Conservation (phyloP, 2,888 invertebrate species). For the Stenoptilia bipunctidactyla region DNA sequence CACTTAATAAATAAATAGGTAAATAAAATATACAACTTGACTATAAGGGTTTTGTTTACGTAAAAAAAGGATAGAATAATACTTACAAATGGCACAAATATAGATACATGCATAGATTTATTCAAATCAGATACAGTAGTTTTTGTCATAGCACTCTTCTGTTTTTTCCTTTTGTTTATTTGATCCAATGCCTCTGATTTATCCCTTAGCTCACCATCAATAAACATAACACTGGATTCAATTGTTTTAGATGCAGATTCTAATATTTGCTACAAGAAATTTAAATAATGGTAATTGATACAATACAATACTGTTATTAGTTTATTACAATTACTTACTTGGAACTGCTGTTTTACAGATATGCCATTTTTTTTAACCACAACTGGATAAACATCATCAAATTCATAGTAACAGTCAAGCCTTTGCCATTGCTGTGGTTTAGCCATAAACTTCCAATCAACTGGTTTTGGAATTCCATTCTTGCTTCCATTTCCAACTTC, state of each 20-base stretch:
- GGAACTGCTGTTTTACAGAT: conserved; percentile 77
- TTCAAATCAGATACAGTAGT: conserved; percentile 44
- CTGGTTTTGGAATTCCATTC: conserved; percentile 70
- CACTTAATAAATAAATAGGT: too few species aligned
- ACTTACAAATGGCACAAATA: conserved; percentile 81
- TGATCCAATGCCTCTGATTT: conserved; percentile 74
- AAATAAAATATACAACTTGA: too few species aligned
- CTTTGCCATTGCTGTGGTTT: conserved; percentile 81
- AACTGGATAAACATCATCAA: conserved; percentile 82
- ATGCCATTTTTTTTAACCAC: conserved; percentile 72
- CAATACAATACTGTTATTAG: too few species aligned
- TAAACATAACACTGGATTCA: conserved; percentile 76
- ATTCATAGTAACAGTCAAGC: conserved; percentile 80
- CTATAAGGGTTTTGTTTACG: too few species aligned
- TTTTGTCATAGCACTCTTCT: conserved; percentile 43
- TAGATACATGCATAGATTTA: conserved; percentile 73
- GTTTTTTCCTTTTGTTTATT: conserved; percentile 73
- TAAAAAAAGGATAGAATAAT: too few species aligned
- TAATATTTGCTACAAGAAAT: conserved; percentile 69
- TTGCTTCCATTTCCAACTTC: conserved; percentile 60
- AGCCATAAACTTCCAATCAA: conserved; percentile 82
- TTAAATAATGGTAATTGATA: background rate
- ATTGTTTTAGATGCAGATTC: conserved; percentile 71
- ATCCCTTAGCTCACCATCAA: conserved; percentile 79
- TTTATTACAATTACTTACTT: conserved; percentile 45